phyloP scores from a whole-genome alignment of 2,113 vertebrate genomes.

The Prunella fulvescens region DNA sequence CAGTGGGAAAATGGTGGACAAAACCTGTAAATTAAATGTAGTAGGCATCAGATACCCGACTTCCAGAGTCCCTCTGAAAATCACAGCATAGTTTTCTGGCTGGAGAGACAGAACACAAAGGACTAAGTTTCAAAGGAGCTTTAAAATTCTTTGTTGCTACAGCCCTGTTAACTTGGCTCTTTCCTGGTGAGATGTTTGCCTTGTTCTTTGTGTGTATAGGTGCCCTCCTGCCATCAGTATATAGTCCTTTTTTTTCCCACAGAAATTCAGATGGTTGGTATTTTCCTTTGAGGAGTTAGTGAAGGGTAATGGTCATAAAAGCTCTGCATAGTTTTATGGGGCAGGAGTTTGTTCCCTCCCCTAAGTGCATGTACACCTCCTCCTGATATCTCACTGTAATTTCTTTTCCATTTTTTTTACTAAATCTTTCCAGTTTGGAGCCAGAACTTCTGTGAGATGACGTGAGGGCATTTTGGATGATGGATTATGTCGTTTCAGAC shows the following conservation, averaged over 20 bases:
- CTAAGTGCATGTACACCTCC: background rate
- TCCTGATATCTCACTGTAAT: background rate
- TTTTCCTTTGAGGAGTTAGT: background rate
- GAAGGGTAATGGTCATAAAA: background rate
- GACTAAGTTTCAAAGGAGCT: background rate
- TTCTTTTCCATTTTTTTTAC: background rate
- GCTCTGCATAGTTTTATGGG: background rate
- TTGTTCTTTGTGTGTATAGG: background rate
- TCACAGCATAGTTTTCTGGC: background rate
- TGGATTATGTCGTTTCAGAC: slow-evolving; percentile 21
- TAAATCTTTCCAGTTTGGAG: background rate
- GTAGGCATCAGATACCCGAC: background rate
- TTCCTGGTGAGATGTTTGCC: background rate
- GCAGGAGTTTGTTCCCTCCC: background rate
- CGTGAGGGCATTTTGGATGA: slow-evolving; percentile 26
- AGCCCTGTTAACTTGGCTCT: background rate
- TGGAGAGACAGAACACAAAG: background rate
- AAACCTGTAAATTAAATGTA: background rate
- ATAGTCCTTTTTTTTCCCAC: background rate
- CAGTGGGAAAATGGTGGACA: background rate
- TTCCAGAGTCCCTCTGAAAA: background rate
- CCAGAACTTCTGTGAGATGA: slow-evolving; percentile 8
- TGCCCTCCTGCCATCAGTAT: background rate
- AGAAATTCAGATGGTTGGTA: background rate
- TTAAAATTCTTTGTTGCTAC: background rate